phyloP scores from a whole-genome alignment of 2,797 vertebrate species.

The Poliocrania exsul region DNA sequence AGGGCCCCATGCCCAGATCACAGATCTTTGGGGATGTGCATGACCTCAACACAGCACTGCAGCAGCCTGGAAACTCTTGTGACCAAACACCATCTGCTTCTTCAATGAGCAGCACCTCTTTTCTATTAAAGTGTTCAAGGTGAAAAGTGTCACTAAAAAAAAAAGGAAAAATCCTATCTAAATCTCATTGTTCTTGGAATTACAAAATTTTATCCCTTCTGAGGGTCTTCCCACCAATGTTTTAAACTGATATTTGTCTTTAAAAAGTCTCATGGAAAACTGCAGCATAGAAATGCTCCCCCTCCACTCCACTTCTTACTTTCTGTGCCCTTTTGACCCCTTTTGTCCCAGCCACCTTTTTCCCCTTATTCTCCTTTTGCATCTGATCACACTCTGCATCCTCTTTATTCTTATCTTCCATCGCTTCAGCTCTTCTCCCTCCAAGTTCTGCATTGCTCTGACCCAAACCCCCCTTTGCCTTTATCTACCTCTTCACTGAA shows the following conservation, averaged over 20 bases:
- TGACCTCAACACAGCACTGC: neutral
- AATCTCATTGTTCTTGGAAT: accelerated
- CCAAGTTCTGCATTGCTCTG: neutral
- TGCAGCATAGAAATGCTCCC: neutral
- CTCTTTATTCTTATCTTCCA: slow-evolving; percentile 36
- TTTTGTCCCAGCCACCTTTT: neutral
- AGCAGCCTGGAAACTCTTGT: accelerated
- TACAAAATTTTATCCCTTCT: accelerated
- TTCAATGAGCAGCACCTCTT: accelerated
- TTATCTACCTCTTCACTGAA: neutral
- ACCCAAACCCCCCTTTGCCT: neutral
- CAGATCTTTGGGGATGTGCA: neutral
- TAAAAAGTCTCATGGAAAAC: neutral
- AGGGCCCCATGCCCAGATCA: neutral
- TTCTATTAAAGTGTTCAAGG: neutral
- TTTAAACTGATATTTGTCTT: neutral
- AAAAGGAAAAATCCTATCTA: neutral
- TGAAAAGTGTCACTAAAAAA: neutral
- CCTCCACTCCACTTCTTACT: neutral
- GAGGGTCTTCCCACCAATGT: neutral
- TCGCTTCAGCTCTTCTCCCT: neutral
- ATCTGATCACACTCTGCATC: slow-evolving; percentile 1
- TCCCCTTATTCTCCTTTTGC: neutral
- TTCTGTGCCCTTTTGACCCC: slow-evolving; percentile 32
- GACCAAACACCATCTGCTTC: accelerated